Evolutionary conservation across 2,797 vertebrate genomes (phyloP).

Genomic region (Xiphophorus birchmanni): DNA sequence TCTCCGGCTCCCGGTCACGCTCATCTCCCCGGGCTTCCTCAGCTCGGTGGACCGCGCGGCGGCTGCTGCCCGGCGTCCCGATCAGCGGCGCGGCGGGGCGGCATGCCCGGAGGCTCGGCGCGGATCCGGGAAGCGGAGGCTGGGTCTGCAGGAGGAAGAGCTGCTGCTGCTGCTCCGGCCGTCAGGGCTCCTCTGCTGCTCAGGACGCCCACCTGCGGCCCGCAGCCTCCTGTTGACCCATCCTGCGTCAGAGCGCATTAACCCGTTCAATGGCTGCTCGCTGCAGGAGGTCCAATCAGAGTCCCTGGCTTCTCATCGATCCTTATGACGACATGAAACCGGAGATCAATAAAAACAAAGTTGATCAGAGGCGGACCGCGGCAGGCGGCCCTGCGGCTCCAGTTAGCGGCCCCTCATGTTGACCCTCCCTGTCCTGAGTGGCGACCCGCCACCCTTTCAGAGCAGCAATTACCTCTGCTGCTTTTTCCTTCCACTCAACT

Average conservation of each 20-base stretch:
- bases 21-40: slow-evolving; percentile 86
- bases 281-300: background rate
- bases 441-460: background rate
- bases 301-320: too few species aligned
- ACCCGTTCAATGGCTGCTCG: slow-evolving; percentile 35
- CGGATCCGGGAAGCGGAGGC: background rate
- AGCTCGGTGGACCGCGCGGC: slow-evolving; percentile 73
- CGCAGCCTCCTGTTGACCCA: slow-evolving; percentile 41
- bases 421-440: too few species aligned
- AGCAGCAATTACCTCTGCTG: too few species aligned
- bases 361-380: background rate
- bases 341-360: background rate
- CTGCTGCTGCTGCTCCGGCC: slow-evolving; percentile 21
- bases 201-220: slow-evolving; percentile 62
- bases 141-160: slow-evolving; percentile 2
- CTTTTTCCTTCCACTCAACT: background rate
- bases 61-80: slow-evolving; percentile 51
- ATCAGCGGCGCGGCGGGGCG: slow-evolving; percentile 18
- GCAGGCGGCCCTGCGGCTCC: too few species aligned
- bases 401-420: too few species aligned
- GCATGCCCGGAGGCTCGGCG: slow-evolving; percentile 29
- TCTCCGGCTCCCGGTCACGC: slow-evolving; percentile 85
- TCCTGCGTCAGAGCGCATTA: slow-evolving; percentile 62
- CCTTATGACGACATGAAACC: too few species aligned
- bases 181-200: slow-evolving; percentile 52